Evolutionary conservation across 2,797 vertebrate genomes (phyloP), one percentile per base, ranked within the genome.

Genomic region (Caiman crocodilus): DNA sequence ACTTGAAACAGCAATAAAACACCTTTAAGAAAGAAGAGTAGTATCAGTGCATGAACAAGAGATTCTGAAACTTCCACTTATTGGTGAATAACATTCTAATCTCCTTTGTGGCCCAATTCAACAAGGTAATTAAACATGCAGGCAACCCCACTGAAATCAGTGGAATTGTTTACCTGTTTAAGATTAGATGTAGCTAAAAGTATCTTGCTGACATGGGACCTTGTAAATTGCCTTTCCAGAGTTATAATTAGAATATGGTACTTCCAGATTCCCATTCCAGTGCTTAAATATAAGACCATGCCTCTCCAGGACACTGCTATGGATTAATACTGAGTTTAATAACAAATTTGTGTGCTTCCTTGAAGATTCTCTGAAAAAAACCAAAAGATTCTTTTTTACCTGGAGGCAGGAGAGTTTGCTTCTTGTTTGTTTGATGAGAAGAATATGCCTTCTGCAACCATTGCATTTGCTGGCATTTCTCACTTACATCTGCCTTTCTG

Each of bases 281-380:
- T 20, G 15, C n/a, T 65, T 26, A 76, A 25, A 23, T 57, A 73
- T 6, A 63, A 67, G 28, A 23, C 15, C 2, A 1, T 14, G 42
- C 1, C 0, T 63, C 28, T 79, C 55, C 55, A 23, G 86, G 78
- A 23, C 50, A 74, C 50, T 1, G 1, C 1, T 0, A 0, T 35
- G 65, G 7, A 50, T 11, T 2, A 9, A 4, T 71, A 79, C 74
- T 76, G 12, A 26, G 56, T 90, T 82, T 87, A 76, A 80, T 63
- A 69, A 89, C 4, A 6, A 64, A 6, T 14, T 87, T 81, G 35
- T 32, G 59, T 4, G 63, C 42, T 80, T 92, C 25, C 23, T 84
- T 1, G 1, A 69, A 61, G 57, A 76, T 14, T 32, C 50, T 50
- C 32, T 59, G 5, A 79, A 42, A 59, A 80, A 55, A n/a, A 3